These are phyloP conservation scores for Dryas iulia DNA, from an alignment of 1,140 invertebrate species.

Conservation along the genomic window DNA sequence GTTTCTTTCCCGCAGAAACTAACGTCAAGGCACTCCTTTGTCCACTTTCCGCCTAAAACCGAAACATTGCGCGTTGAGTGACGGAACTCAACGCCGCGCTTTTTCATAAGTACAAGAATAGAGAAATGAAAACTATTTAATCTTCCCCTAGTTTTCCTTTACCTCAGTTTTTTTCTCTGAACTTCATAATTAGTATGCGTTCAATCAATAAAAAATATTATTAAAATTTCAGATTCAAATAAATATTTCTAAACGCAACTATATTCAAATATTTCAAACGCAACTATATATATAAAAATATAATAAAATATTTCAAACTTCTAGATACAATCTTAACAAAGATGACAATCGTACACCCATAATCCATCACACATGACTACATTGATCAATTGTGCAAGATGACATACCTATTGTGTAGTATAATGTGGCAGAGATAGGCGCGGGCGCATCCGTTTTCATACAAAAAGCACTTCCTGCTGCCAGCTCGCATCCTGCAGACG, in stretches of 20 bases:
- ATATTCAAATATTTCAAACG: too few relatives aligned
- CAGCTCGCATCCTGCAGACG: conserved; percentile 1
- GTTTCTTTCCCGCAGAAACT: too few relatives aligned
- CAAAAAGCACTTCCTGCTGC: conserved; percentile 16
- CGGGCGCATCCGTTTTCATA: conserved; percentile 10
- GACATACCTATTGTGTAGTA: background rate
- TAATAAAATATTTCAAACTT: too few relatives aligned
- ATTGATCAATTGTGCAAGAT: background rate
- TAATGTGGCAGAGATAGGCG: conserved; percentile 5
- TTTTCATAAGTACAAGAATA: background rate
- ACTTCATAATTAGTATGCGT: too few relatives aligned
- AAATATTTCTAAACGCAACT: too few relatives aligned
- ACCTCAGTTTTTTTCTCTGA: too few relatives aligned
- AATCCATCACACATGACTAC: background rate
- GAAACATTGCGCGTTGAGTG: background rate
- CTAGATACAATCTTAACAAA: too few relatives aligned
- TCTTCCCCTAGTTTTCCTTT: background rate
- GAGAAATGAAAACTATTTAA: background rate
- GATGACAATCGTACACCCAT: too few relatives aligned
- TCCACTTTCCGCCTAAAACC: background rate
- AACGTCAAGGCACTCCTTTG: too few relatives aligned
- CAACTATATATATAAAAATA: too few relatives aligned
- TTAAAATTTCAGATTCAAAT: too few relatives aligned
- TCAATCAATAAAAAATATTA: too few relatives aligned
- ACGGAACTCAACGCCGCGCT: background rate